phyloP scores from a whole-genome alignment of 92 coral and sea anemone species.

The Epizoanthus stellaris region DNA sequence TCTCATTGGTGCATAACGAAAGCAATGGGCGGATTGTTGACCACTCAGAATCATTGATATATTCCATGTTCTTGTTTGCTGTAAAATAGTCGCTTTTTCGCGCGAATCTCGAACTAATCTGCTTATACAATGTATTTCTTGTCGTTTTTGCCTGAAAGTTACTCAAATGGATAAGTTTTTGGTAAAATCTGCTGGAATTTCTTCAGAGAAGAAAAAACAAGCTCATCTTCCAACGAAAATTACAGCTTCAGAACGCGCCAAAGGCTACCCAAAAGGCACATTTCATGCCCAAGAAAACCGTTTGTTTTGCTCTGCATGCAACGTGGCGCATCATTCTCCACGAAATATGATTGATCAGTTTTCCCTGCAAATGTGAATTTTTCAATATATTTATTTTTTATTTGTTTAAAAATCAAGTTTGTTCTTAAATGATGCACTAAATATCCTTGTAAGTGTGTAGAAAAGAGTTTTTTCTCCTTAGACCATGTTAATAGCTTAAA shows the following conservation, averaged over 20 bases:
- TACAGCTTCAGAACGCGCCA: not conserved
- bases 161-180: not conserved
- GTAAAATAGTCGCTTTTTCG: not conserved
- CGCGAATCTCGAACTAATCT: not conserved
- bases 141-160: not conserved
- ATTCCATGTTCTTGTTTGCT: not conserved
- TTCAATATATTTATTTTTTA: not conserved
- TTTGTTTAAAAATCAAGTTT: constrained; percentile 3
- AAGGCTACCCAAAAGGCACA: not conserved
- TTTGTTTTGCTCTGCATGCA: not conserved
- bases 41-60: too few species aligned
- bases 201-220: not conserved
- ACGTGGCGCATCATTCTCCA: not conserved
- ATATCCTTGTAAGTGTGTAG: constrained; percentile 34
- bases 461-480: constrained; percentile 15
- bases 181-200: not conserved
- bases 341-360: too few species aligned
- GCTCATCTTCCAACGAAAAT: not conserved
- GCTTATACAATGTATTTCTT: not conserved
- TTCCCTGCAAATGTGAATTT: too few species aligned
- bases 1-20: not conserved
- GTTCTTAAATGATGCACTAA: constrained; percentile 32
- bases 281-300: not conserved
- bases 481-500: constrained; percentile 40
- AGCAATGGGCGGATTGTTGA: not conserved